Evolutionary conservation across 2,888 invertebrate genomes (phyloP).

Genomic region (Heteromurus nitidus): DNA sequence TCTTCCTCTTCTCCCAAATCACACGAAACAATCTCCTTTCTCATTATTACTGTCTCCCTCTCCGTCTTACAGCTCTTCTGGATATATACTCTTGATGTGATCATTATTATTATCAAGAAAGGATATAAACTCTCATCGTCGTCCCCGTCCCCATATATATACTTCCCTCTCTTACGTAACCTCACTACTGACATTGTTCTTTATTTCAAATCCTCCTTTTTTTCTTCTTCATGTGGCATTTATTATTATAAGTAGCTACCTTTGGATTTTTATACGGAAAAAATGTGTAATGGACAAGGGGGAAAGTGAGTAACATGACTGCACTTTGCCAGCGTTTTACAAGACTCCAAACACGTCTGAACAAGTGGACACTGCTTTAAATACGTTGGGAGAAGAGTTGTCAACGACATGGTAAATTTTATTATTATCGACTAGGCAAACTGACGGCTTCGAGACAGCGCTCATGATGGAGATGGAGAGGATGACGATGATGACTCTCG

Average conservation of each 20-base stretch:
- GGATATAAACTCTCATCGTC: too few species aligned
- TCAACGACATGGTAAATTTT: slow-evolving; percentile 60
- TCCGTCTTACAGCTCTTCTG: background rate
- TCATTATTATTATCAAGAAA: slow-evolving; percentile 47
- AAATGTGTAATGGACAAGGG: slow-evolving; percentile 32
- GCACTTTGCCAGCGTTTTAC: slow-evolving; percentile 39
- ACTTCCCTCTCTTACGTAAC: too few species aligned
- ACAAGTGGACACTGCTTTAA: slow-evolving; percentile 57
- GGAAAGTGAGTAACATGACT: slow-evolving; percentile 39
- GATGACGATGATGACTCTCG: background rate
- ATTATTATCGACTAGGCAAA: slow-evolving; percentile 58
- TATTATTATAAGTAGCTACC: background rate
- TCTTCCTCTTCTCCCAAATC: slow-evolving; percentile 37
- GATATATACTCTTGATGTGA: slow-evolving; percentile 19
- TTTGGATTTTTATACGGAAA: too few species aligned
- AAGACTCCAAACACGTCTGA: slow-evolving; percentile 54
- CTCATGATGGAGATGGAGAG: slow-evolving; percentile 18
- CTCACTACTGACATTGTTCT: background rate
- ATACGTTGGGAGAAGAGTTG: slow-evolving; percentile 42
- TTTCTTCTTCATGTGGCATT: too few species aligned
- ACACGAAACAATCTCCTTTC: slow-evolving; percentile 51
- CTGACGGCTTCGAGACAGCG: slow-evolving; percentile 21
- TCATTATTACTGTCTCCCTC: slow-evolving; percentile 24
- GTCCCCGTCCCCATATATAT: too few species aligned
- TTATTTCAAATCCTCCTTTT: background rate